Evolutionary conservation across 1,140 invertebrate species (phyloP), one percentile per base, ranked within the genome.

Genomic region (Orius insidiosus): DNA sequence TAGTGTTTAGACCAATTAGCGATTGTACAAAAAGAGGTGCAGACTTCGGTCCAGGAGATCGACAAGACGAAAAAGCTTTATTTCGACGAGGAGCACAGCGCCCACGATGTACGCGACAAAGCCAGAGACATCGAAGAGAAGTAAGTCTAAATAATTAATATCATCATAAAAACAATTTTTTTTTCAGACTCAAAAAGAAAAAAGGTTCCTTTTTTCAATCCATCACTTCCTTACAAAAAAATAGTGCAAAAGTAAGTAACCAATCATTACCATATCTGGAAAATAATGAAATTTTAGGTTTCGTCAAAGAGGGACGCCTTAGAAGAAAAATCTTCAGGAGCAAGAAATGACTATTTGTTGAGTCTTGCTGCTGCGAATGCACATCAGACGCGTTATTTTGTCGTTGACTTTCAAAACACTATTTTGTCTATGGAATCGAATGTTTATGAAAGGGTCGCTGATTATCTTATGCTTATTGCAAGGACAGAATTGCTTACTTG

Each of bases 121-220:
- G 86, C 89, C 44, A 79, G 83, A 54, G 89, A 95, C 50, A n/a
- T n/a, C n/a, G 92, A 96, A 63, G 89, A 95, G 66, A 96, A 94
- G 82, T 93, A 68, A 69, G 74, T 68, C 46, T 31, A 19, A 36
- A 36, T 36, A 36, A n/a, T n/a, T n/a, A n/a, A n/a, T n/a, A n/a
- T n/a, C n/a, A n/a, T n/a, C n/a, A n/a, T n/a, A n/a, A n/a, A n/a
- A n/a, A n/a, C n/a, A n/a, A n/a, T n/a, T 55, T 58, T 52, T 61
- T 57, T 65, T 69, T 34, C 63, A 89, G 85, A 63, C 65, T 95
- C 48, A 94, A 93, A 69, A 89, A 88, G 70, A 94, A 94, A 67
- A 94, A 94, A 56, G 88, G 87, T 19, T 87, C 87, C 2, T 87
- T 96, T 63, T 96, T 96, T 65, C 86, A 90, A 62, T 94, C 89